Evolutionary conservation across 2,113 vertebrate genomes (phyloP), one percentile per base, ranked within the genome.

Genomic region (Ceyx cyanopectus): DNA sequence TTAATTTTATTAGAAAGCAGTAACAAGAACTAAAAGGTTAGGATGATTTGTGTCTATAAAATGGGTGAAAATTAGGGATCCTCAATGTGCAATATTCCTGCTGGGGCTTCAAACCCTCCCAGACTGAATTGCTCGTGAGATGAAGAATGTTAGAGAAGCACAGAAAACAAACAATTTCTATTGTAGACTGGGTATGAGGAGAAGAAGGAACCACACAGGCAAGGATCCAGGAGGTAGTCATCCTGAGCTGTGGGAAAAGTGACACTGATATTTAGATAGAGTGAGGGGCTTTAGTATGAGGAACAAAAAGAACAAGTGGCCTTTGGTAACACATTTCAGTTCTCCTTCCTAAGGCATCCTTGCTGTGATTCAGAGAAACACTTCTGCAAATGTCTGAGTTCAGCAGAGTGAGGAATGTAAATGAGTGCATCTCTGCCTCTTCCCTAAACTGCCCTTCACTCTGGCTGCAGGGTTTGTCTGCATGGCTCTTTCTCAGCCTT

Each of bases 391-490:
- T 73, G 73, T 70, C 75, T 66, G 27, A 9, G 65, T 57, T 90
- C 90, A 65, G 10, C 63, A 61, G 79, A 73, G 77, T 48, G 91
- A 84, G 60, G 54, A 90, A 95, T 93, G 92, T 74, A 88, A 94
- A 87, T 87, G 57, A 84, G 40, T 19, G 7, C 56, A 30, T 73
- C 37, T 40, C 51, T 3, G 21, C 3, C 3, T 70, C 43, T 77
- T 88, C 62, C 89, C 82, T 65, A 65, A 86, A 78, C 7, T 26
- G 12, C 10, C 45, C 63, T 77, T 91, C 85, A 87, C 56, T 0
- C 0, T 37, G 14, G 22, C 37, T 78, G 37, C 46, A 81, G 41
- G 32, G 75, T 90, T 87, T 73, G 20, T 29, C 22, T 77, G 26
- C 30, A 14, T 48, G 22, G 22, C 15, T 79, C 54, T 89, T 88